Base-by-base conservation (phyloP, 2,888 invertebrate genomes). In the Mesorhabditis spiculigera region DNA sequence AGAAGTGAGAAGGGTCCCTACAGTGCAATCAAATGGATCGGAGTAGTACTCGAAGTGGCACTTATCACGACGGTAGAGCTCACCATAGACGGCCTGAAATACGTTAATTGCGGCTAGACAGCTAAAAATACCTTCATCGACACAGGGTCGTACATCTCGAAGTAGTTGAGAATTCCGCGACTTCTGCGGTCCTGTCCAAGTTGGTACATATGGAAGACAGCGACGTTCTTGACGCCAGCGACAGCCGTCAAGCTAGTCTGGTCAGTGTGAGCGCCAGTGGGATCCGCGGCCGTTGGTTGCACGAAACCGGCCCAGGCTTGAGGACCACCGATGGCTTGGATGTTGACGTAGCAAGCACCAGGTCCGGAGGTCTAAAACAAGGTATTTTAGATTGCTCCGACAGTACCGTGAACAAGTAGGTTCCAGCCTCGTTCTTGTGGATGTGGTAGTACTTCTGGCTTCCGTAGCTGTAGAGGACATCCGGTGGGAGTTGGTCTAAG, bases 31-130 rank as follows among this genome's bases (percentile, higher is more conserved):
- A 70, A 81, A 77, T 63, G 75, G 71, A 67, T 81, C 79, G 0
- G 81, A 80, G 68, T 75, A 77, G 73, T 75, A 81, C 69, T 79
- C 75, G 69, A 73, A 81, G 45, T 72, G 70, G 69, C 80, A 80
- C 4, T 65, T 72, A 16, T 44, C 62, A 41, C 82, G 73, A 5
- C 45, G 65, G 66, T 76, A 76, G n/a, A 78, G 69, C 58, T 78
- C 78, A 13, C 43, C 42, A 69, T 65, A 45, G 45, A 71, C 50
- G 28, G 63, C 58, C 62, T 64, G 62, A 58, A 5, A 43, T 43
- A 16, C 43, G 6, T 45, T 42, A 67, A 16, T 66, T 62, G 8
- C 28, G 42, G n/a, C 66, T 45, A 43, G 63, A 65, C 10, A 13
- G 43, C 13, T 58, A 65, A 8, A 28, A 68, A 28, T 41, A 65